Base-by-base conservation (phyloP, 2,888 invertebrate genomes). In the Pharmacophagus antenor region DNA sequence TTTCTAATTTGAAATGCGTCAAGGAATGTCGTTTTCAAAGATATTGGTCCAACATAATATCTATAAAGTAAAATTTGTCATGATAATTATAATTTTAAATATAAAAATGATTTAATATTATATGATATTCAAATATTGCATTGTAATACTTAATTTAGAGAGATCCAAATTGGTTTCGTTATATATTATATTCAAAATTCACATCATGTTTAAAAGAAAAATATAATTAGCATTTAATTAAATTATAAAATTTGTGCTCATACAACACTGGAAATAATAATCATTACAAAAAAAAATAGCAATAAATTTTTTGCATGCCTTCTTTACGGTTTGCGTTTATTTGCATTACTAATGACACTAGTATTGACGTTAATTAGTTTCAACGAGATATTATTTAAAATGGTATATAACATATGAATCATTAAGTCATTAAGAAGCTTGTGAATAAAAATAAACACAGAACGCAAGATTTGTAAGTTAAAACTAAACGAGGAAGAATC, bases 21-120 rank as follows among this genome's bases (percentile, higher is more conserved):
- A 51, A 22, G 64, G 61, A 64, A 64, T 64, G 64, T 61, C 50
- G 2, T 46, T 37, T 50, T 46, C 46, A 37, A 47, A 58, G n/a
- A 60, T 60, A 56, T 50, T 60, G 49, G 17, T 58, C 12, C 31
- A 37, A 52, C 42, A 17, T 2, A 17, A 37, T 37, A 17, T 49
- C 15, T 53, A n/a, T 47, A 27, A 48, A 20, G 23, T 17, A 53
- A 48, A 51, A 42, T 2, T 59, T 58, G 58, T 50, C 59, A 60
- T 60, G 60, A 25, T 15, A 55, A 50, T 46, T 46, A 55, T 23
- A n/a, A n/a, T n/a, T n/a, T n/a, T n/a, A n/a, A n/a, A n/a, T n/a
- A n/a, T n/a, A n/a, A n/a, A n/a, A 57, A 12, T 47, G 21, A 37
- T 37, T 37, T 37, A 37, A 37, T n/a, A 55, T 55, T 46, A 58